Evolutionary conservation across 2,888 invertebrate species (phyloP), one percentile per base, ranked within the genome.

Genomic region (Atethmia centrago): DNA sequence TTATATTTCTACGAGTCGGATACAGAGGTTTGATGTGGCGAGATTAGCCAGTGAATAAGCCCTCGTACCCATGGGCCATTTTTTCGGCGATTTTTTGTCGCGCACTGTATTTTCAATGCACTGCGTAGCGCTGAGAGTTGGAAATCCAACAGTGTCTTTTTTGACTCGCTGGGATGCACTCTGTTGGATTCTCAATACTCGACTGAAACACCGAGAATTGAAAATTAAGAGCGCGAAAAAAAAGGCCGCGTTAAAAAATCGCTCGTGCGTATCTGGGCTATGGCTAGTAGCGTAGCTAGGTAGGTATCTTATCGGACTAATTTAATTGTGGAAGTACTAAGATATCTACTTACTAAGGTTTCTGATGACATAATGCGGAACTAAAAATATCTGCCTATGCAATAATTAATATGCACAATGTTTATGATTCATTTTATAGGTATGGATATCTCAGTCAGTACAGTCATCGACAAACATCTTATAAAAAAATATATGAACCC

Each of bases 361-460:
- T 64, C 64, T 16, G 67, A 65, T 82, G 82, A 80, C 64, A 77
- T 68, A 79, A 82, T 62, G 31, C 82, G 55, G 47, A 73, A 73
- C 67, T 83, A 80, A 75, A 83, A 71, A 81, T 86, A 80, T 71
- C 65, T 66, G 47, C 73, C 40, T 70, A 77, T 74, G 67, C 58
- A 74, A 76, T 78, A 68, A 79, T 83, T 83, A 74, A 68, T 71
- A 76, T 69, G 79, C 71, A 83, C 71, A 65, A 58, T 61, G 64
- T 77, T 66, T 67, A 74, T 74, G 75, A 84, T 77, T 75, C 47
- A 83, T 77, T 80, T 70, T 66, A 40, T 69, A 63, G 69, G 67
- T 74, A 77, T 40, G 56, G 58, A 74, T 77, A 77, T 82, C 56
- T 68, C 40, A 40, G 53, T 36, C 53, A 5, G 75, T 80, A 77